Conservation (phyloP, 2,113 vertebrate genomes). For the Salminus brasiliensis region DNA sequence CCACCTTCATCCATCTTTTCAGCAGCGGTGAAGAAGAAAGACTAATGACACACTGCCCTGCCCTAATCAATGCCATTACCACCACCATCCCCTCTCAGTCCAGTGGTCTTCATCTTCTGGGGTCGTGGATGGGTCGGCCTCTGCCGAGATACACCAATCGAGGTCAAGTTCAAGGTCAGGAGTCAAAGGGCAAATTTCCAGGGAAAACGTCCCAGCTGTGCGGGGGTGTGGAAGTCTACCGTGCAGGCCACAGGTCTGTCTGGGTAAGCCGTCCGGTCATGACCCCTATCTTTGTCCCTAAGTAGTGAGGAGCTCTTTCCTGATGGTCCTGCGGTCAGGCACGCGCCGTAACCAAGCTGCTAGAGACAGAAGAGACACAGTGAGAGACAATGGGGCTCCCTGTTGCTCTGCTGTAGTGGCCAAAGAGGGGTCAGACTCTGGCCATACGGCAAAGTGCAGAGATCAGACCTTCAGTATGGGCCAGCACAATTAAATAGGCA, state of each 20-base stretch:
- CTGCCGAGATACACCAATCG: constrained; percentile 62
- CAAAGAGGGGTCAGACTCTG: constrained; percentile 53
- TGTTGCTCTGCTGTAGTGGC: constrained; percentile 56
- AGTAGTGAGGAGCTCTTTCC: constrained; percentile 61
- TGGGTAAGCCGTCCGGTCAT: constrained; percentile 60
- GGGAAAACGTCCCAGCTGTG: constrained; percentile 71
- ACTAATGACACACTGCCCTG: constrained; percentile 22
- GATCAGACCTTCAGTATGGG: neutral
- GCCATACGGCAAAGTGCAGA: neutral
- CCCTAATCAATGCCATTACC: constrained; percentile 77
- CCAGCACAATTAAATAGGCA: constrained; percentile 21
- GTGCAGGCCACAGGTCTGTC: constrained; percentile 58
- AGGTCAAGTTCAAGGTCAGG: constrained; percentile 81
- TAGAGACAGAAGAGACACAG: constrained; percentile 45
- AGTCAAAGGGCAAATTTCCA: constrained; percentile 71
- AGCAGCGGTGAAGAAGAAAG: constrained; percentile 39
- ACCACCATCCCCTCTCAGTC: constrained; percentile 45
- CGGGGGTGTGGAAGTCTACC: constrained; percentile 65
- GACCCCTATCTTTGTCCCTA: constrained; percentile 70
- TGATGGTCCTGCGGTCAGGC: constrained; percentile 62
- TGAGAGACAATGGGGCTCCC: constrained; percentile 64
- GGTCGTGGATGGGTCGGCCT: constrained; percentile 42
- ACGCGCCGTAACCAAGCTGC: constrained; percentile 57
- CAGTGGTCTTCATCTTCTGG: constrained; percentile 48
- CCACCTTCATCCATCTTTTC: constrained; percentile 47